phyloP scores from a whole-genome alignment of 2,888 invertebrate genomes.

The Hemicrepidius hirtus region DNA sequence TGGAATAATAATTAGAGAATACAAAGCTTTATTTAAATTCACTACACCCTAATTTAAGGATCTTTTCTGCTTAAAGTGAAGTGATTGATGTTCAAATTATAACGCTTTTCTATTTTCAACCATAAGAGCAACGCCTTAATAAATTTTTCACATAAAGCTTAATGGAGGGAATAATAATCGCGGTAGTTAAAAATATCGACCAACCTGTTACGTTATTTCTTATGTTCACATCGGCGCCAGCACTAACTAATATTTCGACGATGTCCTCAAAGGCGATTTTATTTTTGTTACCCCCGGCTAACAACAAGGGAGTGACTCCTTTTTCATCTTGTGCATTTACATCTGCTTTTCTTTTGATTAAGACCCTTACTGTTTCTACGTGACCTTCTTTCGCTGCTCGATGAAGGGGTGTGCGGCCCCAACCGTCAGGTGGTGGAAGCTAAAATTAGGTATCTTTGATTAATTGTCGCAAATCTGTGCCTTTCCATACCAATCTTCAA shows the following conservation, averaged over 20 bases:
- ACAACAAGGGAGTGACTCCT: constrained; percentile 68
- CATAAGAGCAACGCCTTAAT: constrained; percentile 7
- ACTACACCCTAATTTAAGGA: no score
- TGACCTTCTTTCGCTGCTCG: constrained; percentile 69
- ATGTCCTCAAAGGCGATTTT: constrained; percentile 64
- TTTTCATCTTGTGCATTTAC: constrained; percentile 67
- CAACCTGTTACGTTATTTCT: constrained; percentile 49
- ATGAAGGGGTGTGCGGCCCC: constrained; percentile 69
- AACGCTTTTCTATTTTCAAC: constrained; percentile 7
- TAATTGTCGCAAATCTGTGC: constrained; percentile 39
- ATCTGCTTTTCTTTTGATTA: constrained; percentile 65
- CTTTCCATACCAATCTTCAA: constrained; percentile 20
- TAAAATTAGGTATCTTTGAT: constrained; percentile 54
- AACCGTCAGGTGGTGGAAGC: constrained; percentile 67
- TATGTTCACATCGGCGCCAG: constrained; percentile 63
- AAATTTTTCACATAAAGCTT: constrained; percentile 14
- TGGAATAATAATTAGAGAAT: no score
- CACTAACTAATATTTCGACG: constrained; percentile 65
- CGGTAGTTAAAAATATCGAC: constrained; percentile 15
- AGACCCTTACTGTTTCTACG: constrained; percentile 64
- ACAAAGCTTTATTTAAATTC: no score
- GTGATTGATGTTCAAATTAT: background rate
- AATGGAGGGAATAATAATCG: constrained; percentile 13
- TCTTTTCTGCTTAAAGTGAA: no score
- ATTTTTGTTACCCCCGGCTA: constrained; percentile 66